Evolutionary conservation across 2,888 invertebrate species (phyloP), one percentile per base, ranked within the genome.

Genomic region (Mimas tiliae): DNA sequence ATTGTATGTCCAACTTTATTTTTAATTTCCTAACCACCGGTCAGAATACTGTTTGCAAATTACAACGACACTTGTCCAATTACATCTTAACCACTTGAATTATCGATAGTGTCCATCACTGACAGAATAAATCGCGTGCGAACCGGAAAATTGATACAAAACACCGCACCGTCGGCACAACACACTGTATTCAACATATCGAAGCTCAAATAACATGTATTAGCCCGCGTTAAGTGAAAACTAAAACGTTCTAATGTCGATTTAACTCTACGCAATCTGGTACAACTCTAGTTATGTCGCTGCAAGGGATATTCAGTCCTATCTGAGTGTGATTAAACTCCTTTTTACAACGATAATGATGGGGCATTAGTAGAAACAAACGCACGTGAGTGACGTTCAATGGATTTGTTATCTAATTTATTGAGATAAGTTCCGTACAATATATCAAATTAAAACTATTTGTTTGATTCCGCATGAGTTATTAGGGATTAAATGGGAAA

Each of bases 161-260:
- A 75, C 72, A 75, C 68, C 66, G 71, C 58, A 58, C 70, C 69
- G 68, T 70, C 68, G 70, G 74, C 27, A 55, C 55, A 55, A 55
- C 55, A 58, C 19, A 11, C 58, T 16, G 58, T 58, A 58, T 58
- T 58, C 58, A 58, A 69, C 69, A 70, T 45, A 71, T 72, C 69
- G 34, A 42, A 62, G 38, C 63, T 72, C 69, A 79, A 86, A 86
- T 84, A 82, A 85, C 82, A 82, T 76, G 74, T 75, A 79, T 84
- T 77, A 80, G 65, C 67, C 70, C 68, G 76, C 67, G 76, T 72
- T 83, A 85, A 86, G 83, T 85, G 84, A 87, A 85, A 80, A 85
- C 58, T 77, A 78, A 82, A 81, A 79, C 77, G 79, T 74, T 76
- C 74, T 76, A 73, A 74, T 69, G 70, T 76, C 76, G 72, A 76